Base-by-base conservation (phyloP, 2,888 invertebrate genomes). In the Calameuta idolon region DNA sequence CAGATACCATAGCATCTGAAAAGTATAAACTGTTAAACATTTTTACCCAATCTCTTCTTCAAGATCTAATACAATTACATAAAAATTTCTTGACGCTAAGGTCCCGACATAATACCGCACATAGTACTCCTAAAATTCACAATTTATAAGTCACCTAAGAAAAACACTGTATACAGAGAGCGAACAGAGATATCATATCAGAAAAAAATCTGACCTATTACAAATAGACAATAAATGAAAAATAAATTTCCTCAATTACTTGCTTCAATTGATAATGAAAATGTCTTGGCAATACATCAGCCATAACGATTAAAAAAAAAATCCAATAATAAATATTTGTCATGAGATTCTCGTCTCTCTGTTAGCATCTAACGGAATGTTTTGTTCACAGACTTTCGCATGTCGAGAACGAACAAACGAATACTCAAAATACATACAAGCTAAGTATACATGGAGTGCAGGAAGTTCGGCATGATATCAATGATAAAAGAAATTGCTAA, bases 301-400 rank as follows among this genome's bases (percentile, higher is more conserved):
- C 55, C 23, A 23, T 1, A 55, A 55, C 55, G 5, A 55, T 55
- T 23, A 40, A 5, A 40, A 23, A 23, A 40, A 23, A 55, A 55
- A 55, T 55, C 55, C 23, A 55, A 55, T 55, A 2, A 55, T 23
- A 23, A 23, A 55, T 23, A 40, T 15, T 9, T 55, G 23, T 55
- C 55, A 55, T 23, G 55, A 55, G 55, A 55, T 23, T 23, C 55
- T 34, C 40, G 34, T 69, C 34, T 55, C 75, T 35, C n/a, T 11
- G 55, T 77, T 75, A 33, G 35, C 33, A 69, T 34, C 73, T 23
- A 73, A 75, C 73, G 78, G 78, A 78, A 78, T 78, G 78, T 76
- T 75, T 71, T 78, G 75, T 75, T 23, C 23, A 23, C 9, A 55
- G 2, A 55, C 9, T 55, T 9, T 55, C 2, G 55, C 55, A 55